These are phyloP conservation scores for Coptotermes formosanus DNA, from an alignment of 1,140 invertebrate species.

Conservation along the genomic window DNA sequence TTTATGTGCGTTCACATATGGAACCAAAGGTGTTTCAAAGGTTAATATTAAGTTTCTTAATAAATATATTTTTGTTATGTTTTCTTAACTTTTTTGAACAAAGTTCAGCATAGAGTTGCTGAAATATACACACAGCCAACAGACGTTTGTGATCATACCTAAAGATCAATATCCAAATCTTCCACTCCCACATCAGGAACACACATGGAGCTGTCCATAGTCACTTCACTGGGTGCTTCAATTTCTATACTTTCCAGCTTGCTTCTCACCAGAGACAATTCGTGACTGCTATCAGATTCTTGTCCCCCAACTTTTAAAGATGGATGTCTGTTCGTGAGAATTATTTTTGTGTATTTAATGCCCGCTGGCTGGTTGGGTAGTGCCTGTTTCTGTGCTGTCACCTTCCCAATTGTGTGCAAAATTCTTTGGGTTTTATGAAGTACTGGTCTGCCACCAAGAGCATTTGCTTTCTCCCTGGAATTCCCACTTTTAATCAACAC, in stretches of 20 bases:
- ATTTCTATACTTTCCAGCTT: constrained; percentile 1
- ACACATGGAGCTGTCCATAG: background rate
- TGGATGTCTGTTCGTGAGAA: constrained; percentile 50
- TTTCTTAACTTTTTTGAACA: no score
- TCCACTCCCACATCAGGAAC: background rate
- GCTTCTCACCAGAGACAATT: background rate
- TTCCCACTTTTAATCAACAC: constrained; percentile 36
- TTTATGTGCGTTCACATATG: no score
- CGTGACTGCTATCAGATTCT: background rate
- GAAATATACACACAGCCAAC: no score
- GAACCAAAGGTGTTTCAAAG: no score
- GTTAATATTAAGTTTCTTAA: no score
- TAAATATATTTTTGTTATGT: no score
- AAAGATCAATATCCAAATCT: background rate
- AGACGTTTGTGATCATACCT: no score
- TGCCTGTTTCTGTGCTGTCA: constrained; percentile 35
- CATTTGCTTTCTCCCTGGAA: constrained; percentile 42
- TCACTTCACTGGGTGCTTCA: background rate
- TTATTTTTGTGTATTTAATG: constrained; percentile 57
- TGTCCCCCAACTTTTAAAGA: constrained; percentile 19
- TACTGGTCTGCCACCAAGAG: constrained; percentile 40
- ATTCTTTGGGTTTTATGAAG: constrained; percentile 38
- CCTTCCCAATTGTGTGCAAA: constrained; percentile 37
- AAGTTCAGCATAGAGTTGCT: no score
- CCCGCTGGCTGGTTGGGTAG: constrained; percentile 40